Conservation (phyloP, 1,140 invertebrate species). For the Chlorops oryzae region DNA sequence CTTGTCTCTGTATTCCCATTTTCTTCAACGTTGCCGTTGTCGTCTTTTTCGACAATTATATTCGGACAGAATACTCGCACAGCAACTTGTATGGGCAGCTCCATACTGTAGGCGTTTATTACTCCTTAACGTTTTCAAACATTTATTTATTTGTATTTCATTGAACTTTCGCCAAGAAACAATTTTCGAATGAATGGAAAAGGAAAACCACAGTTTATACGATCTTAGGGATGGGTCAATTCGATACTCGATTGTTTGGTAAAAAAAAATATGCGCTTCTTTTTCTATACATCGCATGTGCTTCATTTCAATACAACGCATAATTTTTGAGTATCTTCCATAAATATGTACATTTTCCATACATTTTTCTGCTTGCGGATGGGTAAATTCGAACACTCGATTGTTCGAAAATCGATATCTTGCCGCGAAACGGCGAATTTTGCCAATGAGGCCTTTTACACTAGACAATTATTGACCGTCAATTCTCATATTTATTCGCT, state of each 20-base stretch:
- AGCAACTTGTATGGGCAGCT: conserved; percentile 57
- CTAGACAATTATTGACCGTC: no score
- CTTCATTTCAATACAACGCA: no score
- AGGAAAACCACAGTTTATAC: not conserved
- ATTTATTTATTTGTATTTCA: not conserved
- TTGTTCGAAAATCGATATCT: no score
- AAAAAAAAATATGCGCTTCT: no score
- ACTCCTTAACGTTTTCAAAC: no score
- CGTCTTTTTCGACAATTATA: conserved; percentile 19
- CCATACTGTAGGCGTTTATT: conserved; percentile 47
- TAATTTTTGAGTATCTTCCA: no score
- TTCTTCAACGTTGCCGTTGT: conserved; percentile 9
- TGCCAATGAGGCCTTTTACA: no score
- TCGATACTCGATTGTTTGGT: not conserved
- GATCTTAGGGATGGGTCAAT: not conserved
- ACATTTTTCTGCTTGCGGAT: no score
- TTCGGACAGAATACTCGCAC: conserved; percentile 43
- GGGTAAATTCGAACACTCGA: no score
- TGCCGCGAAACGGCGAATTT: no score
- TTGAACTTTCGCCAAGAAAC: not conserved
- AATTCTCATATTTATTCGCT: no score
- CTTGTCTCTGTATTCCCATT: conserved; percentile 14
- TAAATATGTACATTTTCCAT: no score
- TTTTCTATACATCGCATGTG: conserved; percentile 1
- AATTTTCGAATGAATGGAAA: conserved; percentile 3